Base-by-base conservation (phyloP, 2,113 vertebrate genomes). In the Periophthalmus modestus region DNA sequence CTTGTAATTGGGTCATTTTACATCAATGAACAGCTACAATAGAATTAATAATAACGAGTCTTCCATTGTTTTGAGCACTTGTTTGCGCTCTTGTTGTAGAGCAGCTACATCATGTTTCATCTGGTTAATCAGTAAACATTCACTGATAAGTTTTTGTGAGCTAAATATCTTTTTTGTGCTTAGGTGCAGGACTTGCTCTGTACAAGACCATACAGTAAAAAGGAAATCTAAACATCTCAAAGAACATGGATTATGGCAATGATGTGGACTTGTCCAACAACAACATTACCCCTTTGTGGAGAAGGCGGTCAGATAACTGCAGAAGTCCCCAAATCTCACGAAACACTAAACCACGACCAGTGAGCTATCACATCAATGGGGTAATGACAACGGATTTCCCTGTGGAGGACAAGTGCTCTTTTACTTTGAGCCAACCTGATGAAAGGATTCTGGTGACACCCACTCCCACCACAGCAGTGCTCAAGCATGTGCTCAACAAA, bases 301-400 rank as follows among this genome's bases (percentile, higher is more conserved):
- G 81, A 78, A 93, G 92, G 33, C 89, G 93, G 16, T 72, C 93
- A 3, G 86, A 86, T 68, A 88, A 90, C 28, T 80, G 80, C 58
- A 87, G 85, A 65, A 88, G 61, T 0, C 11, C 85, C 50, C 79
- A 84, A 74, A 83, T 83, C 63, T 70, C 36, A 0, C 68, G 54
- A 63, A 89, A 80, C 11, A 71, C 77, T 70, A 96, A 94, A 67
- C 67, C 92, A 0, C 88, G 95, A 74, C 96, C 96, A 0, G 85
- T 93, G 61, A 96, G 96, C 19, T 96, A 95, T 85, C 95, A 96
- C 90, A 90, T 90, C 23, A 94, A 95, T 13, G 95, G 96, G 14
- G 84, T 95, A 63, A 87, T 85, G 6, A 81, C 91, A 34, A 95
- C 94, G 0, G 95, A 96, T 74, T 95, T 95, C 47, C 94, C 95